Conservation (phyloP, 2,888 invertebrate genomes). For the Orthonychiurus folsomi region DNA sequence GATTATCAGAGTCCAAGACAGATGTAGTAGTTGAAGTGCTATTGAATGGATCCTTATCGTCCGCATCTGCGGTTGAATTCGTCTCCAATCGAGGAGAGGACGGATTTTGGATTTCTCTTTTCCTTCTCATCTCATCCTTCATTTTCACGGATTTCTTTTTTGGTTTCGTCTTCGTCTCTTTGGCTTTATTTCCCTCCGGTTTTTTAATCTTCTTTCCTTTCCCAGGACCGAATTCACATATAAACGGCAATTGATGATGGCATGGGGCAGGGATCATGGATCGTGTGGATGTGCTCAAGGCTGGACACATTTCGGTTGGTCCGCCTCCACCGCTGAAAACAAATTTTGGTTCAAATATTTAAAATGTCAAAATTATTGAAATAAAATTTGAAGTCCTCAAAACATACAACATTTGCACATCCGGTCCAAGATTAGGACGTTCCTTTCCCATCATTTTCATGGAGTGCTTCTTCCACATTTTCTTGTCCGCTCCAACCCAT, state of each 20-base stretch:
- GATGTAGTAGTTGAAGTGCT: neutral
- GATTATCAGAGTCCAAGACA: neutral
- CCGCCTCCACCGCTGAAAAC: slow-evolving; percentile 30
- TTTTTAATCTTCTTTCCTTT: slow-evolving; percentile 17
- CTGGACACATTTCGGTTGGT: slow-evolving; percentile 37
- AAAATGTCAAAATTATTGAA: slow-evolving; percentile 1
- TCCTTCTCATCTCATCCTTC: slow-evolving; percentile 21
- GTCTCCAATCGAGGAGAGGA: too few species aligned
- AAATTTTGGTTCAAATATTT: neutral
- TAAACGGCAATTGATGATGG: slow-evolving; percentile 28
- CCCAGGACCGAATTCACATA: slow-evolving; percentile 31
- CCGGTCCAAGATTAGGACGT: slow-evolving; percentile 20
- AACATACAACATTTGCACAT: slow-evolving; percentile 19
- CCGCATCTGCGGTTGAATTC: neutral
- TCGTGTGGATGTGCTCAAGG: slow-evolving; percentile 26
- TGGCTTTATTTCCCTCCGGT: slow-evolving; percentile 14
- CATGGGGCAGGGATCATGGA: slow-evolving; percentile 28
- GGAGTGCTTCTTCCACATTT: slow-evolving; percentile 37
- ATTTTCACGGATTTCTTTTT: slow-evolving; percentile 9
- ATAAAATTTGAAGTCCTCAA: neutral
- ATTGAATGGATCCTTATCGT: neutral
- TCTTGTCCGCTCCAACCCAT: slow-evolving; percentile 35
- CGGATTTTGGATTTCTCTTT: slow-evolving; percentile 11
- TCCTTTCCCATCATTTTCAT: slow-evolving; percentile 22
- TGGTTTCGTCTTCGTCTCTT: slow-evolving; percentile 10